Conservation (phyloP, 2,888 invertebrate genomes). For the Portevinia maculata region DNA sequence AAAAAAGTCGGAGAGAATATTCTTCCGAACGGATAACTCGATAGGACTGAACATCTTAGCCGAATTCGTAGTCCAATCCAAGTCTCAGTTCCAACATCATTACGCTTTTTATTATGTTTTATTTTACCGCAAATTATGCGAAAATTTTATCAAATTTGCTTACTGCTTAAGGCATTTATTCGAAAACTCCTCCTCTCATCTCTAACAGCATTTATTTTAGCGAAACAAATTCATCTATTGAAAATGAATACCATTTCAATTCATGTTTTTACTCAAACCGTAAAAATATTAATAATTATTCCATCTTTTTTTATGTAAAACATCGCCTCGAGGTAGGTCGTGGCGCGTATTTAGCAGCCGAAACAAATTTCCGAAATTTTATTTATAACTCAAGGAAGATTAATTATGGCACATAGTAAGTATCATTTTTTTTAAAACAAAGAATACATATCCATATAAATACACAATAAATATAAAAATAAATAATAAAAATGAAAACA, state of each 20-base stretch:
- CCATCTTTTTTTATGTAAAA: slow-evolving; percentile 16
- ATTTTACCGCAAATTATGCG: no score
- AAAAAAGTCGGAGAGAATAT: no score
- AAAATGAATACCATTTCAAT: background rate
- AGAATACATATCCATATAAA: slow-evolving; percentile 48
- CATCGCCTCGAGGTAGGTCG: slow-evolving; percentile 18
- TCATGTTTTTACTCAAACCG: background rate
- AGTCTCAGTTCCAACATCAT: no score
- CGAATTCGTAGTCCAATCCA: no score
- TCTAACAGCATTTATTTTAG: background rate
- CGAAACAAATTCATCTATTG: background rate
- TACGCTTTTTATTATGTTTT: no score
- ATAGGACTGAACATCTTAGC: no score
- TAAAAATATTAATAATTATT: slow-evolving; percentile 11
- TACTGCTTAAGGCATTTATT: no score
- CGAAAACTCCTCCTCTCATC: background rate
- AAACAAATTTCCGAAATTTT: slow-evolving; percentile 48
- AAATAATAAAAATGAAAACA: slow-evolving; percentile 26
- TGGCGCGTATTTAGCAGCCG: slow-evolving; percentile 29
- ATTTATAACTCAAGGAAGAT: slow-evolving; percentile 42
- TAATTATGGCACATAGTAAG: slow-evolving; percentile 47
- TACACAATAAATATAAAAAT: slow-evolving; percentile 41
- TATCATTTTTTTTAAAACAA: slow-evolving; percentile 23
- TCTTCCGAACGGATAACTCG: no score
- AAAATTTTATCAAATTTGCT: no score